Percentiles rank a stretch among this genome's conserved stretches.
These are phyloP conservation scores for Cosmia pyralina DNA, from an alignment of 2,888 invertebrate species.

Conservation along the genomic window DNA sequence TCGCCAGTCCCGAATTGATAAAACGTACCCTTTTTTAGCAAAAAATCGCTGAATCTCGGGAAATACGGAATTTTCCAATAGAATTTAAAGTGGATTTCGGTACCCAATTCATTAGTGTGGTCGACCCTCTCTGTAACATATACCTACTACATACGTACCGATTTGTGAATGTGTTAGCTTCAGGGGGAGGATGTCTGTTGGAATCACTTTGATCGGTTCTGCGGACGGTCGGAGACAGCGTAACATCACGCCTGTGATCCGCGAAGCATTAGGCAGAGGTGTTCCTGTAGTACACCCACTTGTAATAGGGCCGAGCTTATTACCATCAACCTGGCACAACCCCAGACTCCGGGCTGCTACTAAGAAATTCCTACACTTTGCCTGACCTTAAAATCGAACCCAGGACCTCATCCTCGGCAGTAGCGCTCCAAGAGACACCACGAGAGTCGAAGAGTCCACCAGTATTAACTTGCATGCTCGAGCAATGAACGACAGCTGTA, in stretches of 20 bases:
- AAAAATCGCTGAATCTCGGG: slow-evolving; percentile 56
- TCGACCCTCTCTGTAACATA: slow-evolving; percentile 34
- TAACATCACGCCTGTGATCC: not conserved
- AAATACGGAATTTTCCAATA: slow-evolving; percentile 64
- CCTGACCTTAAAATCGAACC: not conserved
- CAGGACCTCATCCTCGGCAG: not conserved
- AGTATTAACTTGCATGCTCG: not conserved
- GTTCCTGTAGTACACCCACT: not conserved
- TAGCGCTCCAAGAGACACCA: not conserved
- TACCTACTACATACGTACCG: slow-evolving; percentile 8
- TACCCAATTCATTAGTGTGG: slow-evolving; percentile 65
- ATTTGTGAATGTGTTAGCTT: slow-evolving; percentile 45
- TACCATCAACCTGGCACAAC: not conserved
- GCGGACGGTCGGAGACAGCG: not conserved
- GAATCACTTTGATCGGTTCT: slow-evolving; percentile 4
- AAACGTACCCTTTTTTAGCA: slow-evolving; percentile 62
- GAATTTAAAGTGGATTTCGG: slow-evolving; percentile 65
- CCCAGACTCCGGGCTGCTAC: not conserved
- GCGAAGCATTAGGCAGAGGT: too few relatives aligned
- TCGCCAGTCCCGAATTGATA: slow-evolving; percentile 63
- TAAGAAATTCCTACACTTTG: not conserved
- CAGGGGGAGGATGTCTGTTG: slow-evolving; percentile 6
- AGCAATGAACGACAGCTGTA: not conserved
- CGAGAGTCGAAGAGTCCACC: not conserved
- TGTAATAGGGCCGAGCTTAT: too few relatives aligned